Base-by-base conservation (phyloP, 23 tunicate genomes). In the Diplosoma virens region DNA sequence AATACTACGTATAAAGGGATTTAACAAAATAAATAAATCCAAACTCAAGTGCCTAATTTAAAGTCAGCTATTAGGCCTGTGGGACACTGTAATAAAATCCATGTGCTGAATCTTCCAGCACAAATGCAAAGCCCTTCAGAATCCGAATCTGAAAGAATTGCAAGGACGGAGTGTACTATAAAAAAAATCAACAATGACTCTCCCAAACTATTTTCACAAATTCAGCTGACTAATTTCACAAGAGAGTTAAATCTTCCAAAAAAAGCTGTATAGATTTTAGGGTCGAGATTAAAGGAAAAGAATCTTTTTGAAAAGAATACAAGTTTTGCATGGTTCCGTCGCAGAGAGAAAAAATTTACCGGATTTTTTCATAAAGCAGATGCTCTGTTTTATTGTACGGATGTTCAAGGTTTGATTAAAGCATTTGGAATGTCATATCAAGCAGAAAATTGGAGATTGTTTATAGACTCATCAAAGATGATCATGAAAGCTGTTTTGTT, bases 51-150 rank as follows among this genome's bases (percentile, higher is more conserved):
- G 20, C 81, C 52, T 34, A 59, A 34, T 1, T 76, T 58, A 33
- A 47, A 1, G 33, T 58, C 47, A n/a, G 67, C 79, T 9, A 11
- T 53, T 11, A 76, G 81, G 53, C 81, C 81, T 58, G 81, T 76
- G 54, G 33, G 54, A 33, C 70, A 76, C 33, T 21, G 71, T 76
- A 33, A 34, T 59, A 29, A 58, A 58, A 76, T 76, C 26, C 52
- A 69, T 59, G 68, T 59, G 53, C 81, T 65, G 30, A 7, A 48
- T 73, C 45, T 29, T 37, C 47, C 55, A 72, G 29, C 25, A n/a
- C n/a, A n/a, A n/a, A 5, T 59, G 50, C 30, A 76, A 59, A 28
- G 1, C 66, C 9, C 66, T 53, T 0, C 63, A 25, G 79, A 68
- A 9, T 33, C 52, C 36, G 75, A 68, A 23, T 24, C n/a, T n/a